phyloP scores from a whole-genome alignment of 2,113 vertebrate genomes.

The Anolis carolinensis region DNA sequence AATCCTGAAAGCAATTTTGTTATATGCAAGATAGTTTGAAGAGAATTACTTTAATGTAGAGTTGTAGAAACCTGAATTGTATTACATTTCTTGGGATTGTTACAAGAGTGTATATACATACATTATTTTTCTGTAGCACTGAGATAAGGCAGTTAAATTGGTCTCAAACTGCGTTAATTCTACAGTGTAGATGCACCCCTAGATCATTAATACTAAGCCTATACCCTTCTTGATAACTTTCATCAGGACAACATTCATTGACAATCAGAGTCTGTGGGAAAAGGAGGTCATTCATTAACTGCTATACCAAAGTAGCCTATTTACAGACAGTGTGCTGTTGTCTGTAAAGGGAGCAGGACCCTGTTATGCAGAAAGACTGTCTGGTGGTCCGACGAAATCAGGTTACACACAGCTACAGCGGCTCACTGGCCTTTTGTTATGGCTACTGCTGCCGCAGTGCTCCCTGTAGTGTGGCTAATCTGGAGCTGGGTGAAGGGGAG shows the following conservation, averaged over 20 bases:
- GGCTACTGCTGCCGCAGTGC: constrained; percentile 25
- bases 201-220: too few species aligned
- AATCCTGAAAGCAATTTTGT: too few species aligned
- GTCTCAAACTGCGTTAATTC: too few species aligned
- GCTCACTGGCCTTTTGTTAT: constrained; percentile 5
- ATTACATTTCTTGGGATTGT: too few species aligned
- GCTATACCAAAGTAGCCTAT: not conserved
- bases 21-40: too few species aligned
- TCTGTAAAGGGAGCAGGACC: constrained; percentile 9
- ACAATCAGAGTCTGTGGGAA: not conserved
- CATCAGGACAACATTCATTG: not conserved
- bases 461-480: constrained; percentile 43
- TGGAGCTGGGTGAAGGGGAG: constrained; percentile 1
- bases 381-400: constrained; percentile 47
- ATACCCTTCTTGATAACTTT: not conserved
- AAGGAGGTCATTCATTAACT: not conserved
- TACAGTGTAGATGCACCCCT: too few species aligned
- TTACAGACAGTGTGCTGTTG: too few species aligned
- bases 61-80: too few species aligned
- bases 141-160: too few species aligned
- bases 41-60: too few species aligned
- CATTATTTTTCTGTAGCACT: too few species aligned
- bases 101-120: too few species aligned
- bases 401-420: constrained; percentile 35
- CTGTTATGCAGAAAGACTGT: not conserved